Evolutionary conservation across 2,888 invertebrate species (phyloP).

Genomic region (Aphodius granarius): DNA sequence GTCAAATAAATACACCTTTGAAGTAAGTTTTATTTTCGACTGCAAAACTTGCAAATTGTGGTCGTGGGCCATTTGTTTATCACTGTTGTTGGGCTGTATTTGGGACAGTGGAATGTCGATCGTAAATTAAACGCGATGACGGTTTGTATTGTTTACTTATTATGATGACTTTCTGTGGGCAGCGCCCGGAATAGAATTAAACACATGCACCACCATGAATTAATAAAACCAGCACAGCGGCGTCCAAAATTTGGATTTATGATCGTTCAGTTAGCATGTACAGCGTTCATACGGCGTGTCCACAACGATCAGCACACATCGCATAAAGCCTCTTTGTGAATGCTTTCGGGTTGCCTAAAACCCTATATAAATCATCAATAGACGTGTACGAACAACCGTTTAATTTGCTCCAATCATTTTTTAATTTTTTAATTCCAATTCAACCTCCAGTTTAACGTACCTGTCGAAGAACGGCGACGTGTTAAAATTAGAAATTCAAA

Average conservation of each 20-base stretch:
- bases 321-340: not conserved
- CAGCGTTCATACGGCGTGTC: not conserved
- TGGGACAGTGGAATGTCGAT: not conserved
- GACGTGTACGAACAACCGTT: not conserved
- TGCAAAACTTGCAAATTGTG: not conserved
- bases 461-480: too few relatives aligned
- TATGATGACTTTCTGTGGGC: not conserved
- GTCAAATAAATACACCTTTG: not conserved
- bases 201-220: not conserved
- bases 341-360: not conserved
- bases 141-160: not conserved
- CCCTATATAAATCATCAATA: not conserved
- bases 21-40: not conserved
- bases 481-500: too few relatives aligned
- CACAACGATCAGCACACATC: not conserved
- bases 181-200: not conserved
- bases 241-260: not conserved
- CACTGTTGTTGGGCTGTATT: not conserved
- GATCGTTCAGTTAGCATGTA: not conserved
- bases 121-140: not conserved
- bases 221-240: not conserved
- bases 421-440: not conserved
- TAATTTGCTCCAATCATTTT: not conserved
- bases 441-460: too few relatives aligned
- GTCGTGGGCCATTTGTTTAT: not conserved